Evolutionary conservation across 2,113 vertebrate species (phyloP).

Genomic region (Callipepla squamata): DNA sequence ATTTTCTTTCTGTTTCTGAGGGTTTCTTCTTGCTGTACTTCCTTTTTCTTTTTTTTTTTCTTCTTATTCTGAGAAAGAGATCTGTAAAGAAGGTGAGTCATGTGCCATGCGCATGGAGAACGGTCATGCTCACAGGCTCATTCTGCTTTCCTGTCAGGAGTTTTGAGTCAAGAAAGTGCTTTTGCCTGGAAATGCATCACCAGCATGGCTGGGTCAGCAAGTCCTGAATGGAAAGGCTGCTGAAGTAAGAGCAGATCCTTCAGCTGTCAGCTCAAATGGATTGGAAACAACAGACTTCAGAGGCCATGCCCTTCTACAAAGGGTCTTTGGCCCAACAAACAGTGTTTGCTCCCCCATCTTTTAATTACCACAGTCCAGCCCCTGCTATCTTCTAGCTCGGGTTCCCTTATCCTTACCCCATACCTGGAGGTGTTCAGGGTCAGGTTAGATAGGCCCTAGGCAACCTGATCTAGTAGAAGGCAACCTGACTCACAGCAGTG

Average conservation of each 20-base stretch:
- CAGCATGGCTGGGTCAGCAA: not conserved
- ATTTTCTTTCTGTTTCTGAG: not conserved
- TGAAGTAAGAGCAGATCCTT: not conserved
- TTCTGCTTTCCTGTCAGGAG: conserved; percentile 8
- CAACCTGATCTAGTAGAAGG: not conserved
- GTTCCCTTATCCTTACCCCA: not conserved
- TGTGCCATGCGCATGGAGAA: not conserved
- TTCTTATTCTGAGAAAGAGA: conserved; percentile 14
- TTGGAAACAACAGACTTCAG: not conserved
- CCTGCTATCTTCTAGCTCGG: not conserved
- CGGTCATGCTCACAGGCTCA: not conserved
- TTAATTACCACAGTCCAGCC: not conserved
- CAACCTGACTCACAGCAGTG: not conserved
- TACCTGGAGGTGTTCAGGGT: not conserved
- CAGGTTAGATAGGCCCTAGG: not conserved
- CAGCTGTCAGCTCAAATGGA: not conserved
- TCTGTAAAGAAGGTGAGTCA: conserved; percentile 53
- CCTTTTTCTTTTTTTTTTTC: not conserved
- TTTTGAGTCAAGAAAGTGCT: not conserved
- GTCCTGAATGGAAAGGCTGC: not conserved
- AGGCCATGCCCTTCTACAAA: not conserved
- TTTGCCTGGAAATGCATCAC: not conserved
- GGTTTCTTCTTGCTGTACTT: not conserved
- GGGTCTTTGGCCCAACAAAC: rapidly evolving
- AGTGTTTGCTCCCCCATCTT: not conserved